A percentile compares a stretch with the other conserved stretches of the same genome.
Evolutionary conservation across 2,797 vertebrate species (phyloP).

Genomic region (Poeciliopsis gracilis): DNA sequence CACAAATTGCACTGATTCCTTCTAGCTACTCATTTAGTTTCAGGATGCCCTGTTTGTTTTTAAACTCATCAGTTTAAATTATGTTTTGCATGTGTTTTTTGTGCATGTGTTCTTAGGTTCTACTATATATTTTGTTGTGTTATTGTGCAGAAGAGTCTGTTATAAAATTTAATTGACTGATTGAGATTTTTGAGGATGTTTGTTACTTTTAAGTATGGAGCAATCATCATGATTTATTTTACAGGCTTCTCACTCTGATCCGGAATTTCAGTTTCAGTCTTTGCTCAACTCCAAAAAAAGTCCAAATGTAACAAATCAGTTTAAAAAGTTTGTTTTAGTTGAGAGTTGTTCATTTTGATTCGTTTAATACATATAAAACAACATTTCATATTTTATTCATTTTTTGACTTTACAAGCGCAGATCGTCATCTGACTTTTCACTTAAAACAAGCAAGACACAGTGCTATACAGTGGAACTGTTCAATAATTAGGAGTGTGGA

Average conservation of each 20-base stretch:
- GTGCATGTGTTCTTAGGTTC: too few relatives aligned
- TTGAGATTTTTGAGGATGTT: neutral
- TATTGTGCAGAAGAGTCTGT: neutral
- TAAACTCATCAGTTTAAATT: neutral
- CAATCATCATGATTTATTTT: neutral
- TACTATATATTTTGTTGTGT: neutral
- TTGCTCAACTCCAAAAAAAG: neutral
- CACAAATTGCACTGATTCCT: neutral
- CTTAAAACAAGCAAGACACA: neutral
- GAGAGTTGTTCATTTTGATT: neutral
- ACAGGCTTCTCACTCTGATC: neutral
- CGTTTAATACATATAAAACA: neutral
- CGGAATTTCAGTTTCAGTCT: neutral
- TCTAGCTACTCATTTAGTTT: neutral
- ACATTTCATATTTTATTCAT: neutral
- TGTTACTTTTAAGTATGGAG: neutral
- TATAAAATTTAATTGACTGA: neutral
- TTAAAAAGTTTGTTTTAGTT: neutral
- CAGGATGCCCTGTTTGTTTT: neutral
- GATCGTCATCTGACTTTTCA: neutral
- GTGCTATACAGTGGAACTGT: constrained; percentile 1
- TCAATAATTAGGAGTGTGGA: neutral
- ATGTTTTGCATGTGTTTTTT: neutral
- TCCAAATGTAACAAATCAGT: neutral
- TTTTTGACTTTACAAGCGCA: neutral